Percentiles rank a stretch among this genome's conserved stretches.
These are phyloP conservation scores for Catostomus latipinnis DNA, from an alignment of 2,797 vertebrate species.

Conservation along the genomic window DNA sequence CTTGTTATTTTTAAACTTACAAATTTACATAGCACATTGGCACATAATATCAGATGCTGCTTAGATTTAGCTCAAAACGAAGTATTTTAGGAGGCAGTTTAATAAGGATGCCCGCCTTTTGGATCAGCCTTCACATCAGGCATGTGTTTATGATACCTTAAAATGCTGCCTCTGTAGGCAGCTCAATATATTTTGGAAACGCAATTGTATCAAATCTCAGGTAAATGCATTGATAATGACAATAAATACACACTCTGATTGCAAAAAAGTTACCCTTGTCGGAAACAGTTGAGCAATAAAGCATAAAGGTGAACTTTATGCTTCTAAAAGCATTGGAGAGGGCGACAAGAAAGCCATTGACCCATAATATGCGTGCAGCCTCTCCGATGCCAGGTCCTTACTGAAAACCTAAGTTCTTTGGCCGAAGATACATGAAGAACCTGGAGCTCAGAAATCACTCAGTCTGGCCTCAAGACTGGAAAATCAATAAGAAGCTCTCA, in stretches of 20 bases:
- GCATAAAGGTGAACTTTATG: conserved; percentile 9
- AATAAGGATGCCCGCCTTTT: no score
- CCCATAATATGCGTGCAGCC: conserved; percentile 5
- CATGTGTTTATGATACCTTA: no score
- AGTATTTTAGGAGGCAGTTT: no score
- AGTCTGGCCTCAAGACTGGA: conserved; percentile 41
- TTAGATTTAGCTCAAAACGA: no score
- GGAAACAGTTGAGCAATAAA: conserved; percentile 1
- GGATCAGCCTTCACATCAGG: no score
- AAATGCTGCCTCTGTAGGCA: no score
- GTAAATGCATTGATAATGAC: conserved; percentile 12
- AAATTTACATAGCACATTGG: no score
- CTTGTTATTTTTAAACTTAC: no score
- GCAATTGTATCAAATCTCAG: conserved; percentile 17
- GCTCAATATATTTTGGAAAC: background rate
- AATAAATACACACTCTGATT: conserved; percentile 8
- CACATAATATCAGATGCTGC: no score
- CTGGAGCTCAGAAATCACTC: conserved; percentile 47
- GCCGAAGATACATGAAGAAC: conserved; percentile 26
- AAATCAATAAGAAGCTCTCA: conserved; percentile 54
- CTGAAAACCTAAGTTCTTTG: conserved; percentile 29
- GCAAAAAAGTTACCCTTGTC: background rate
- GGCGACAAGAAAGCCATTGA: conserved; percentile 23
- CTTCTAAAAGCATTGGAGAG: conserved; percentile 17
- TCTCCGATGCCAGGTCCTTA: conserved; percentile 17